Evolutionary conservation across 2,797 vertebrate species (phyloP).

Genomic region (Liasis olivaceus): DNA sequence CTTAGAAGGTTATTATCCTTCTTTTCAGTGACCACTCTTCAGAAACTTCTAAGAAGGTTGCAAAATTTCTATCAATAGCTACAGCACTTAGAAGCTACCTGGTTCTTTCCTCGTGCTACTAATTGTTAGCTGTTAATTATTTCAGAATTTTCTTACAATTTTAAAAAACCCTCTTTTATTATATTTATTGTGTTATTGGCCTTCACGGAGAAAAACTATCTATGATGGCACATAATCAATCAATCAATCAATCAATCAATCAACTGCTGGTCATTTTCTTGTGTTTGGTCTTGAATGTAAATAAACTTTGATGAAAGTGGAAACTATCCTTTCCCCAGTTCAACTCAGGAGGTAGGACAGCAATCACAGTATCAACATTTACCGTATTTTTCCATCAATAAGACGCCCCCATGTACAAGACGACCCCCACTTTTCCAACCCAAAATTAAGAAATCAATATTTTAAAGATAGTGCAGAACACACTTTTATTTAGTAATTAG

Average conservation of each 20-base stretch:
- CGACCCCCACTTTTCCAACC: too few relatives aligned
- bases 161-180: not conserved
- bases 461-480: too few relatives aligned
- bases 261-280: not conserved
- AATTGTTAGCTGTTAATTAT: not conserved
- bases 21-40: not conserved
- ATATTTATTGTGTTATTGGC: not conserved
- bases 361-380: slow-evolving; percentile 38
- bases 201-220: not conserved
- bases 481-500: too few relatives aligned
- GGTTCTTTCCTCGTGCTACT: not conserved
- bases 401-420: too few relatives aligned
- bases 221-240: not conserved
- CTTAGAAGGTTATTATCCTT: not conserved
- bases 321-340: slow-evolving; percentile 41
- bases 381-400: too few relatives aligned
- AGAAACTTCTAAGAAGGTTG: not conserved
- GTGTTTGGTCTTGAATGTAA: not conserved
- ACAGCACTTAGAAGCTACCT: not conserved
- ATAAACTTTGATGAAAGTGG: slow-evolving; percentile 7
- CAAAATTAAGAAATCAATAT: too few relatives aligned
- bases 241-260: not conserved
- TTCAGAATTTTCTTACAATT: not conserved
- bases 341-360: slow-evolving; percentile 42
- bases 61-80: not conserved